Evolutionary conservation across 2,113 vertebrate genomes (phyloP).

Genomic region (Lophotis ruficrista): DNA sequence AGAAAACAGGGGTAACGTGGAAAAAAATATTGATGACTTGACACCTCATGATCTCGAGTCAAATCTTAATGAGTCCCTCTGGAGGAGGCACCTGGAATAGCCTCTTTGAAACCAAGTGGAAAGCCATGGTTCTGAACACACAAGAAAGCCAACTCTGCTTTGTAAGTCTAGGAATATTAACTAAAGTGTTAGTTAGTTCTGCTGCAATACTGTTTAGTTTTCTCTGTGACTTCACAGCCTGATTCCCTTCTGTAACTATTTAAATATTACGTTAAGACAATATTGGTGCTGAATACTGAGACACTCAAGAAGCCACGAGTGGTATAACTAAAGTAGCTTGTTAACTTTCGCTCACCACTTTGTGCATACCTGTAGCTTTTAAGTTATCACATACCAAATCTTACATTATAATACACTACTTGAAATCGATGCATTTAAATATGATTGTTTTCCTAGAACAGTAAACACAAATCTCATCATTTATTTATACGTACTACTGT

Average conservation of each 20-base stretch:
- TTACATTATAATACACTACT: not conserved
- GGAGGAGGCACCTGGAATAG: not conserved
- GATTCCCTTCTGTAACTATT: not conserved
- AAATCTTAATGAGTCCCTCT: not conserved
- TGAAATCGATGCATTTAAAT: not conserved
- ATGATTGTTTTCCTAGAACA: not conserved
- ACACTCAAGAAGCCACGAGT: not conserved
- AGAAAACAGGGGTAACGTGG: not conserved
- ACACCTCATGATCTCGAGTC: not conserved
- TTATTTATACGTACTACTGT: not conserved
- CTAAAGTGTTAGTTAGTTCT: not conserved
- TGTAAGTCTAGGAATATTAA: not conserved
- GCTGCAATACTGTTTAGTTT: not conserved
- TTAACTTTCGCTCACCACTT: not conserved
- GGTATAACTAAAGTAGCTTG: not conserved
- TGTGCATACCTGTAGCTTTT: not conserved
- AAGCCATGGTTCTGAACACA: not conserved
- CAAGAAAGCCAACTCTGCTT: not conserved
- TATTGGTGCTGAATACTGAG: not conserved
- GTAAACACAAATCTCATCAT: not conserved
- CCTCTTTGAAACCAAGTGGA: not conserved
- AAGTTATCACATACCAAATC: not conserved
- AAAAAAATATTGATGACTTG: slow-evolving; percentile 3
- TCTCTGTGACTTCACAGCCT: not conserved
- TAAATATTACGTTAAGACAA: not conserved